Evolutionary conservation across 2,888 invertebrate genomes (phyloP).

Genomic region (Hetaerina titia): DNA sequence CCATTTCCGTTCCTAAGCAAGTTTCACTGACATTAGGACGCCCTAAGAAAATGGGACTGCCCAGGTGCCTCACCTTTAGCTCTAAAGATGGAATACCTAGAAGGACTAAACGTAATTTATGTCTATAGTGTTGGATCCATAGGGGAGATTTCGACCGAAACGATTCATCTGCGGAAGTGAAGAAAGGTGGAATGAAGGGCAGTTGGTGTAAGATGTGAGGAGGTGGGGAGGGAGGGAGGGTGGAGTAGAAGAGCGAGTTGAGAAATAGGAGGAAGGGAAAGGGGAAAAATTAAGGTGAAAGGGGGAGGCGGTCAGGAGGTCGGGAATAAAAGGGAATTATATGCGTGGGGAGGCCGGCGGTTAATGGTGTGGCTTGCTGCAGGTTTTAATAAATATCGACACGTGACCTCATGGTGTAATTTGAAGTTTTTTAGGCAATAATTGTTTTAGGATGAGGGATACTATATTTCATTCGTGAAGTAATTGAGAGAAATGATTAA

Average conservation of each 20-base stretch:
- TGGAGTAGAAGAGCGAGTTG: not conserved
- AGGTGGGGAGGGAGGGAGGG: not conserved
- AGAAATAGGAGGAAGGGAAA: not conserved
- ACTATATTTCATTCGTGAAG: not conserved
- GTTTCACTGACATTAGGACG: not conserved
- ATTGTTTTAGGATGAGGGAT: not conserved
- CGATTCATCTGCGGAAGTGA: constrained; percentile 4
- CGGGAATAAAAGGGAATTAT: not conserved
- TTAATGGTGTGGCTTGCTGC: not conserved
- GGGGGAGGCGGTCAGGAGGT: not conserved
- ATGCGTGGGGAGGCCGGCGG: not conserved
- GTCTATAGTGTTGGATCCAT: constrained; percentile 27
- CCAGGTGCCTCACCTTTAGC: not conserved
- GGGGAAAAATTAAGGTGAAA: not conserved
- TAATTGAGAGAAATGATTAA: not conserved
- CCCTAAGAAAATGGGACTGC: not conserved
- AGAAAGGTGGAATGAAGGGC: constrained; percentile 5
- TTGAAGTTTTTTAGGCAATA: not conserved
- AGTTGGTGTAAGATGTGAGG: not conserved
- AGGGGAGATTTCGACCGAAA: constrained; percentile 19
- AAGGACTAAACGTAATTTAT: not conserved
- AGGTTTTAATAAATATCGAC: not conserved
- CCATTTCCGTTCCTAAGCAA: not conserved
- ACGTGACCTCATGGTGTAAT: not conserved
- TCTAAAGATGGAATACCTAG: constrained; percentile 27